A percentile compares a stretch with the other conserved stretches of the same genome.
These are phyloP conservation scores for Carcharodon carcharias DNA, from an alignment of 2,797 vertebrate species.

Conservation along the genomic window DNA sequence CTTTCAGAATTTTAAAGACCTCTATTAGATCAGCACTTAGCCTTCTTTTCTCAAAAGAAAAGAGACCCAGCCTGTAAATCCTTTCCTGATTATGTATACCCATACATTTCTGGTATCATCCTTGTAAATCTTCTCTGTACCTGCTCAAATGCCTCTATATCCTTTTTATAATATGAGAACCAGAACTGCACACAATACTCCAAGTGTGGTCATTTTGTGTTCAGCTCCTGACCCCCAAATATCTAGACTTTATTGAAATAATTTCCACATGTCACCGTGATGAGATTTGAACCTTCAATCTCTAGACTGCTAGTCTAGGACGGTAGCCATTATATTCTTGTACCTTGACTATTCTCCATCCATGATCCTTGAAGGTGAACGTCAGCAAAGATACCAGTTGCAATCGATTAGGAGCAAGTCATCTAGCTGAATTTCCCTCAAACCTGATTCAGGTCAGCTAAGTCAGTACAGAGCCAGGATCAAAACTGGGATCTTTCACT, in stretches of 20 bases:
- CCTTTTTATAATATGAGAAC: not conserved
- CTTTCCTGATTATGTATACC: not conserved
- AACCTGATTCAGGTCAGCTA: not conserved
- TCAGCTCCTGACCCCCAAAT: no score
- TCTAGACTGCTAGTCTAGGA: not conserved
- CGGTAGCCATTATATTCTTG: not conserved
- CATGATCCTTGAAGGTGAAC: not conserved
- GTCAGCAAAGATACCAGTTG: not conserved
- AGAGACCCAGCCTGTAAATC: not conserved
- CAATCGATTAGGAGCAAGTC: not conserved
- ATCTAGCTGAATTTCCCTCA: not conserved
- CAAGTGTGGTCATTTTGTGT: no score
- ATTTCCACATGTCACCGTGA: not conserved
- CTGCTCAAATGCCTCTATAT: not conserved
- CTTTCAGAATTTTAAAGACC: not conserved
- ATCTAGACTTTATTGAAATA: not conserved
- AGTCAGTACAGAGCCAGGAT: not conserved
- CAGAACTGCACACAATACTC: no score
- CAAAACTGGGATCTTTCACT: not conserved
- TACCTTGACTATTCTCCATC: not conserved
- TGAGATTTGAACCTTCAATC: not conserved
- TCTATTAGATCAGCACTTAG: not conserved
- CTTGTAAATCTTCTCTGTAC: not conserved
- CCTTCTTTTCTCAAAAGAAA: not conserved
- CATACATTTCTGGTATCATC: not conserved